Evolutionary conservation across 1,140 invertebrate genomes (phyloP).

Genomic region (Centruroides vittatus): DNA sequence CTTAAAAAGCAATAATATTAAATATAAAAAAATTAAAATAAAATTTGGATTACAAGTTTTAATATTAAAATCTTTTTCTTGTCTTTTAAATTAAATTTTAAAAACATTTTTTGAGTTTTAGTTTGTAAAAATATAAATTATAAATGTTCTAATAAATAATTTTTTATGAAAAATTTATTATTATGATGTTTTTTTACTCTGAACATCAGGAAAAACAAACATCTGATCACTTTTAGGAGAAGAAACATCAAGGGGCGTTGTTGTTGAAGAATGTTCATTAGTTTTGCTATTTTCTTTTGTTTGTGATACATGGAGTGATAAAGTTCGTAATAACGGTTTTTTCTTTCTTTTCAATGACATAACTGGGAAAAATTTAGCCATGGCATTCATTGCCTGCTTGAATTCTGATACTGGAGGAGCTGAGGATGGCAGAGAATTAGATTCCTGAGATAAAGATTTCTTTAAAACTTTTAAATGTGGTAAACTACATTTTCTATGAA

Average conservation of each 20-base stretch:
- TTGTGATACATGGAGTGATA: not conserved
- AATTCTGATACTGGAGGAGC: not conserved
- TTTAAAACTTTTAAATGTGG: conserved; percentile 12
- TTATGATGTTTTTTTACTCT: too few relatives aligned
- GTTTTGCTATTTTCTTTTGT: not conserved
- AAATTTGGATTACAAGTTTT: too few relatives aligned
- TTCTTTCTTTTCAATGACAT: not conserved
- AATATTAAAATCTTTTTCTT: too few relatives aligned
- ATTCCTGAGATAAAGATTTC: conserved; percentile 12
- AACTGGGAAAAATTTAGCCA: not conserved
- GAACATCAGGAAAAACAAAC: not conserved
- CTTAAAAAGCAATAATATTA: too few relatives aligned
- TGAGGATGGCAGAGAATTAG: conserved; percentile 7
- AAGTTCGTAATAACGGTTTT: not conserved
- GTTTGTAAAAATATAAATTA: too few relatives aligned
- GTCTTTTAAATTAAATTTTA: too few relatives aligned
- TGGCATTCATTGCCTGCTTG: not conserved
- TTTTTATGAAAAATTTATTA: too few relatives aligned
- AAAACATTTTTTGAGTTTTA: too few relatives aligned
- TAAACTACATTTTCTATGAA: conserved; percentile 8
- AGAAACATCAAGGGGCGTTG: not conserved
- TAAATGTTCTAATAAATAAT: too few relatives aligned
- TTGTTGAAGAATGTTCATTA: not conserved
- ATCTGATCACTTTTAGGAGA: not conserved
- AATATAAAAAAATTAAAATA: too few relatives aligned